Evolutionary conservation across 53 echinoderm and acorn worm genomes (phyloP), one percentile per base, ranked within the genome.

Genomic region (Glandiceps talaboti): DNA sequence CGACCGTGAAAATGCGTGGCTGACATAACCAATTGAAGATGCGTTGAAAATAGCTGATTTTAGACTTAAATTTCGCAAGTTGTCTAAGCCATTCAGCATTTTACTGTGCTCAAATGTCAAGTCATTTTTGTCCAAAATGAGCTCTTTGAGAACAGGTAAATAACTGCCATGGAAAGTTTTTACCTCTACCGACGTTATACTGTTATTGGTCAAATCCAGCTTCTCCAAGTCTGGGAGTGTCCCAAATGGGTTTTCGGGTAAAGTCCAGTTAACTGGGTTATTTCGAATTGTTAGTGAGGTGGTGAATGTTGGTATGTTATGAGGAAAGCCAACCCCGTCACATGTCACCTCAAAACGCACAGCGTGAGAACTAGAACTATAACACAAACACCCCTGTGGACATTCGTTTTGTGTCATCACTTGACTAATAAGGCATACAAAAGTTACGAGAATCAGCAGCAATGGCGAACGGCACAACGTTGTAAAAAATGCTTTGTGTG

Each of bases 121-220:
- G 6, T 84, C 73, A 45, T 92, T 92, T n/a, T 80, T 28, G 78
- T 89, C 89, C 75, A 92, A 74, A 28, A 89, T 85, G 25, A 89
- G 80, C 26, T 64, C 74, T 73, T 88, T 73, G 26, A 89, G 74
- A 26, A 79, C 80, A 25, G 89, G 86, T 31, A 89, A 86, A n/a
- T 82, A 31, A 0, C 33, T 74, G 0, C 77, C 33, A 31, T 75
- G 30, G 73, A 92, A 89, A 27, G 82, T 81, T 28, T 77, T 33
- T 28, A 32, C 14, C 0, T 80, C 14, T 32, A 92, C 76, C 0
- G 29, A 30, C 1, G 27, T 27, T 32, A 92, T 85, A 26, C 73
- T 33, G 77, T 92, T 89, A 29, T 74, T 29, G 0, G 92, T 80
- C 25, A 92, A 82, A 32, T 87, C 75, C 30, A 92, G 76, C 1